phyloP scores from a whole-genome alignment of 1,140 invertebrate genomes.

The Drosophila setifemur region DNA sequence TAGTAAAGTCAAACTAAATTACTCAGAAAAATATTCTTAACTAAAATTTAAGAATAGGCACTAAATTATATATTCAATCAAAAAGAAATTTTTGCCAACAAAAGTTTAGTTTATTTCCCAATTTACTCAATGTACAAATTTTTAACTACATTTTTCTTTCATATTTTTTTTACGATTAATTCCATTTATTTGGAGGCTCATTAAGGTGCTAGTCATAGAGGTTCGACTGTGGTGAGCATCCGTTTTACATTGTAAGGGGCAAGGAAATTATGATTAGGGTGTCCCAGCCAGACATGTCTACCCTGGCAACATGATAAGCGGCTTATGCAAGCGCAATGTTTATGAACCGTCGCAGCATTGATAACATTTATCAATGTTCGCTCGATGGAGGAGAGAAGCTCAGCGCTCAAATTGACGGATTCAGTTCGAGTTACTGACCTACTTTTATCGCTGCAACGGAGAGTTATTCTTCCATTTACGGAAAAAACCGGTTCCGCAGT shows the following conservation, averaged over 20 bases:
- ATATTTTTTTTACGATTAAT: too few relatives aligned
- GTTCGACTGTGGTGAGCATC: slow-evolving; percentile 5
- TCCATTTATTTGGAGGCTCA: too few relatives aligned
- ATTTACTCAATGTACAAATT: too few relatives aligned
- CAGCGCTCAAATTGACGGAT: not conserved
- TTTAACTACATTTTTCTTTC: too few relatives aligned
- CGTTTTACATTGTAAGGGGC: slow-evolving; percentile 48
- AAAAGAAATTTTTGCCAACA: too few relatives aligned
- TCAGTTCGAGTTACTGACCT: slow-evolving; percentile 58
- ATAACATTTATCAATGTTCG: slow-evolving; percentile 35
- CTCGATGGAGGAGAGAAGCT: not conserved
- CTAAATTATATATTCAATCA: too few relatives aligned
- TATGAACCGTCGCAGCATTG: slow-evolving; percentile 22
- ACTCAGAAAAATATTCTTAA: not conserved
- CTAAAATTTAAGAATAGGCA: too few relatives aligned
- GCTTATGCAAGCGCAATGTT: slow-evolving; percentile 29
- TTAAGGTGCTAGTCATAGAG: too few relatives aligned
- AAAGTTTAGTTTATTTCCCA: too few relatives aligned
- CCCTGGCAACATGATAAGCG: slow-evolving; percentile 38
- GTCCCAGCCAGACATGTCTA: slow-evolving; percentile 41
- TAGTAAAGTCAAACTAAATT: too few relatives aligned
- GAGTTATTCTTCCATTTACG: slow-evolving; percentile 37
- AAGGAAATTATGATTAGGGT: slow-evolving; percentile 22
- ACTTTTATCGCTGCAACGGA: slow-evolving; percentile 44
- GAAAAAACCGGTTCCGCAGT: slow-evolving; percentile 48